A percentile compares a stretch with the other conserved stretches of the same genome.
Evolutionary conservation across 2,797 vertebrate genomes (phyloP).

Genomic region (Orestias chungarensis): DNA sequence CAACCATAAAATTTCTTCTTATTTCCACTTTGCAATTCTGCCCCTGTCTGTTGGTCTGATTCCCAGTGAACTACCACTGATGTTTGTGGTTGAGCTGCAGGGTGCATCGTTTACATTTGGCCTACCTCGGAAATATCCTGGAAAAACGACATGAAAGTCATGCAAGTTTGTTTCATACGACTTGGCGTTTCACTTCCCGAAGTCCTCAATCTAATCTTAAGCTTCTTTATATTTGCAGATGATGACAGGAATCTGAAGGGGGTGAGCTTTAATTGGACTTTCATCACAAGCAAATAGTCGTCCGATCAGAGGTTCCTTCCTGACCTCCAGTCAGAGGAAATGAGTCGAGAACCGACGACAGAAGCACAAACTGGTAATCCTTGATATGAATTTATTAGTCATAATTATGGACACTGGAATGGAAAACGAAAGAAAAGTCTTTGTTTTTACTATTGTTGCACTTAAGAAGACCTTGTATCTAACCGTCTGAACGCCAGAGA

Average conservation of each 20-base stretch:
- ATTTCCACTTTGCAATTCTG: background rate
- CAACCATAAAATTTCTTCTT: background rate
- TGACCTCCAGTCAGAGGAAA: conserved; percentile 35
- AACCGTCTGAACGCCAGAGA: background rate
- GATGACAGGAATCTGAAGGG: conserved; percentile 58
- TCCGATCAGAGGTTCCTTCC: conserved; percentile 22
- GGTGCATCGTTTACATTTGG: too few relatives aligned
- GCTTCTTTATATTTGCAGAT: conserved; percentile 61
- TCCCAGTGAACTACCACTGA: background rate
- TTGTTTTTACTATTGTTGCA: conserved; percentile 28
- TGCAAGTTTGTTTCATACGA: background rate
- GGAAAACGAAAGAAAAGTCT: background rate
- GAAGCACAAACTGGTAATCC: conserved; percentile 37
- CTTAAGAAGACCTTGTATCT: conserved; percentile 8
- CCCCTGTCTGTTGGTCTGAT: background rate
- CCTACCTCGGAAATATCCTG: background rate
- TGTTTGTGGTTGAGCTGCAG: background rate
- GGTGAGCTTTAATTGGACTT: conserved; percentile 42
- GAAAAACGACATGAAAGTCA: background rate
- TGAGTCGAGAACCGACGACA: conserved; percentile 17
- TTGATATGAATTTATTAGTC: conserved; percentile 14
- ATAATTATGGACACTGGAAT: background rate
- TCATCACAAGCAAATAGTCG: conserved; percentile 34
- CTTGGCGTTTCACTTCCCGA: conserved; percentile 17
- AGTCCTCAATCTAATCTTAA: conserved; percentile 33